Evolutionary conservation across 2,113 vertebrate genomes (phyloP), one percentile per base, ranked within the genome.

Genomic region (Seriola rivoliana): DNA sequence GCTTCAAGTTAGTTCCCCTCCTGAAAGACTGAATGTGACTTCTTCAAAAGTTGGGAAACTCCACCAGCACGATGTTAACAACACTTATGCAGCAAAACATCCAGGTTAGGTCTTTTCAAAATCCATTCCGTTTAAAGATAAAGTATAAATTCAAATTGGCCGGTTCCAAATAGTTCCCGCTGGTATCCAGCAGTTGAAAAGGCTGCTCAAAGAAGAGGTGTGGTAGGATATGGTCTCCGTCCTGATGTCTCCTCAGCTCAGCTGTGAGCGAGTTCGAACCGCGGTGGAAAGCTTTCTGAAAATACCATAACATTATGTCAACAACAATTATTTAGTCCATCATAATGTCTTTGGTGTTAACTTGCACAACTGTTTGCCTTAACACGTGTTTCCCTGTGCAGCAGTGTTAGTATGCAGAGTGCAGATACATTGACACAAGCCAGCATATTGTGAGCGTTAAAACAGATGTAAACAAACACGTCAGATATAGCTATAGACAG

Each of bases 21-120:
- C 71, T 44, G 12, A 60, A 38, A 72, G 57, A 63, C 40, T 59
- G 32, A 23, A 44, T 14, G 64, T 5, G 46, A 74, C 42, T 71
- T 80, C 80, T 9, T 65, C 13, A 77, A 86, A 86, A 80, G 76
- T 89, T 79, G 50, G 5, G 19, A 69, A 84, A 88, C 66, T 90
- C 85, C 84, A 71, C 71, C 44, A 1, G 58, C 14, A 50, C 25
- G 16, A 9, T 40, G 65, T 52, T 40, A 38, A 40, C 8, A 65
- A 68, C 34, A 48, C 65, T 38, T 50, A 14, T 1, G 32, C 57
- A 42, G 57, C 62, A 83, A 76, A 89, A 11, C 64, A 78, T 88
- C 80, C 83, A 71, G 77, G 34, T 91, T 81, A 93, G n/a, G 85
- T 90, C 69, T 92, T 92, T 42, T 92, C 81, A 78, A 90, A 90